Percentiles rank a stretch among this genome's conserved stretches.
phyloP scores from a whole-genome alignment of 2,797 vertebrate species.

The Sylvia borin region DNA sequence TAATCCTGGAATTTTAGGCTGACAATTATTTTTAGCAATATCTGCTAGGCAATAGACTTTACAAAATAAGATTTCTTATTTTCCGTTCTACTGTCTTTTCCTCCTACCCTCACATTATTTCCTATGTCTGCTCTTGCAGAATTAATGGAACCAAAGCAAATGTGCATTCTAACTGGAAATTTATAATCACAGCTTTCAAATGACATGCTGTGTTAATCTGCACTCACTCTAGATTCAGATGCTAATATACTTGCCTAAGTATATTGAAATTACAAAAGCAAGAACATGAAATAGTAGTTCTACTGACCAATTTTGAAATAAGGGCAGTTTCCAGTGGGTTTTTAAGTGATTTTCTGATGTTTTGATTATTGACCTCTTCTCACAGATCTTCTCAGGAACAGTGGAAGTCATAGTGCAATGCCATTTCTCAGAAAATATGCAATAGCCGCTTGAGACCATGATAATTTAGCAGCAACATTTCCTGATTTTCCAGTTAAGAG shows the following conservation, averaged over 20 bases:
- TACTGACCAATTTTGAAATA: not conserved
- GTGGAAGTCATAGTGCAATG: not conserved
- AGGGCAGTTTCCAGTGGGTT: not conserved
- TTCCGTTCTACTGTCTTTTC: not conserved
- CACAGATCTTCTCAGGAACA: not conserved
- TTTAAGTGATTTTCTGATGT: not conserved
- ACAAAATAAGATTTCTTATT: not conserved
- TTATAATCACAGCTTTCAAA: constrained; percentile 15
- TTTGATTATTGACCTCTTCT: not conserved
- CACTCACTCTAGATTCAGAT: not conserved
- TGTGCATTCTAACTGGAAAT: not conserved
- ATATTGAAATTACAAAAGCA: not conserved
- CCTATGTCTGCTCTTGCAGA: not conserved
- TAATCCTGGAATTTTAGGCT: not conserved
- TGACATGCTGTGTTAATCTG: not conserved
- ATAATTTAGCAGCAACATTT: not conserved
- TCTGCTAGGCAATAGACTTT: not conserved
- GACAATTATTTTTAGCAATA: not conserved
- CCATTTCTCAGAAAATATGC: not conserved
- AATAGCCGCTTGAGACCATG: not conserved
- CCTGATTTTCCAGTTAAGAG: not conserved
- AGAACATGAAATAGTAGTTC: not conserved
- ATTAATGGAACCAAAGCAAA: not conserved
- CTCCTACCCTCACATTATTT: not conserved
- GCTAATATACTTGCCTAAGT: not conserved